Base-by-base conservation (phyloP, 2,797 vertebrate species). In the Crax fasciolata region DNA sequence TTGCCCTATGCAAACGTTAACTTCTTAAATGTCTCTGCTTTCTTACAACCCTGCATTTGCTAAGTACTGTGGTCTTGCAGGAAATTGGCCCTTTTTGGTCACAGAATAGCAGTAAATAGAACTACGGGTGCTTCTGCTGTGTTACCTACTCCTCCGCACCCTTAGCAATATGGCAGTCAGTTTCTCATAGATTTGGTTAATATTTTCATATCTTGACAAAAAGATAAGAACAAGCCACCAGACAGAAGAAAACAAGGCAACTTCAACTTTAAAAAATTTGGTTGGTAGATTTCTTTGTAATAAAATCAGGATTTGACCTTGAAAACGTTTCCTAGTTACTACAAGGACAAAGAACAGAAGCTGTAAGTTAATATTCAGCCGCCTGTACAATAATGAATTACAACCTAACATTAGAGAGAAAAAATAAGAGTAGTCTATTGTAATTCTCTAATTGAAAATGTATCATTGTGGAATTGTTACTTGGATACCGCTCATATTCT, bases 381-480 rank as follows among this genome's bases (percentile, higher is more conserved):
- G 66, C 32, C 49, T 58, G 18, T 61, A 59, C 46, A 79, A 19
- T 43, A 91, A 85, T 87, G 17, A 91, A 84, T 91, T 94, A 84
- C 66, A 90, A 43, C 21, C 58, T 55, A 78, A 35, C 35, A 87
- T 94, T 89, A 92, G n/a, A 67, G 72, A 81, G 44, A 67, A 89
- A 89, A 95, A 68, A 66, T 44, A 89, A 91, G 32, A 68, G 72
- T 73, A 66, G 62, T 43, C 59, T 59, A 38, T 82, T 79, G 83
- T 96, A 95, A 93, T 94, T 88, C 70, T 89, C 84, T 96, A 96
- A 96, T 94, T 93, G 86, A 82, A 83, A 90, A 94, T 82, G 15
- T 84, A 93, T 90, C 74, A 80, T 89, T 39, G 13, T 77, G 49
- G 62, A 87, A 94, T 82, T 84, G 84, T 91, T 95, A 89, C 91